Evolutionary conservation across 2,113 vertebrate genomes (phyloP).

Genomic region (Dendrocopos noguchii): DNA sequence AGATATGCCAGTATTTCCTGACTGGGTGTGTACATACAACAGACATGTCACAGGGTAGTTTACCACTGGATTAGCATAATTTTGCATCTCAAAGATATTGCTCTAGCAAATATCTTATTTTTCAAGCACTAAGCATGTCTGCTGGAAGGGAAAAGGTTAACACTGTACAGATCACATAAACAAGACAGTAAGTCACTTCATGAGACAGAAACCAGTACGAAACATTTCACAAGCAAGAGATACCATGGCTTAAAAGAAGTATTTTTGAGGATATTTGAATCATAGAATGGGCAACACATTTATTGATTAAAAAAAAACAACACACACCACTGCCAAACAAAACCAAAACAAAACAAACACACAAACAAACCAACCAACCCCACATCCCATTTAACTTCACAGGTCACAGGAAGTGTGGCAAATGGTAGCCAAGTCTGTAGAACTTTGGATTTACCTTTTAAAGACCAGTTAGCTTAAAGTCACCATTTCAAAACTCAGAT

Average conservation of each 20-base stretch:
- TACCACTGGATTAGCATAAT: not conserved
- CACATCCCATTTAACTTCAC: fast-evolving
- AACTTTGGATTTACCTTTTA: not conserved
- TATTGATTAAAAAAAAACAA: not conserved
- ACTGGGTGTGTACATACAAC: fast-evolving
- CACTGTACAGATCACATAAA: not conserved
- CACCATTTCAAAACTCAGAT: not conserved
- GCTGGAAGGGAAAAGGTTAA: not conserved
- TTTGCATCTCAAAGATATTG: not conserved
- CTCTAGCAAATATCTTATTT: not conserved
- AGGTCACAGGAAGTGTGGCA: not conserved
- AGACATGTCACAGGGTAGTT: not conserved
- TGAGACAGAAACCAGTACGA: not conserved
- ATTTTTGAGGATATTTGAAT: not conserved
- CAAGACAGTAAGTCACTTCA: fast-evolving
- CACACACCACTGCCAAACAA: too few species aligned
- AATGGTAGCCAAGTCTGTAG: not conserved
- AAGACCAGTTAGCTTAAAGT: not conserved
- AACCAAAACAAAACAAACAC: too few species aligned
- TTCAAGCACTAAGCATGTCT: not conserved
- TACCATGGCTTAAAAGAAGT: not conserved
- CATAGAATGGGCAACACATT: not conserved
- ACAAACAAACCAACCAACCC: too few species aligned
- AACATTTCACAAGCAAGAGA: not conserved
- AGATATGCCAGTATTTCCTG: not conserved